Percentiles rank a stretch among this genome's conserved stretches.
Evolutionary conservation across 2,113 vertebrate species (phyloP).

Genomic region (Zonotrichia leucophrys): DNA sequence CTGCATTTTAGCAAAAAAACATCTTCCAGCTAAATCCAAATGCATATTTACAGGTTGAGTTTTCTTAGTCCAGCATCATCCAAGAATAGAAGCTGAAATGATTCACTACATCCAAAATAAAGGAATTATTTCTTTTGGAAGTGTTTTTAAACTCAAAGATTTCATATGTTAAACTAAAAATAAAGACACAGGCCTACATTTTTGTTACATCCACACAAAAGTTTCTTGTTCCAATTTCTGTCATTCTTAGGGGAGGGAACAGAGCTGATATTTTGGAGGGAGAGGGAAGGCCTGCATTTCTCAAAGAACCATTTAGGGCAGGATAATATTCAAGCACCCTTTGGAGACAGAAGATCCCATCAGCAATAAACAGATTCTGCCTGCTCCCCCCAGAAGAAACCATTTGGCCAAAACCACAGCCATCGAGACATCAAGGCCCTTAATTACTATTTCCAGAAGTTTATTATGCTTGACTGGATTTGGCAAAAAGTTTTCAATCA

Average conservation of each 20-base stretch:
- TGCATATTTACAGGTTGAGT: neutral
- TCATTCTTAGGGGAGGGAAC: neutral
- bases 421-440: neutral
- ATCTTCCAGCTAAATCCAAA: neutral
- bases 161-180: neutral
- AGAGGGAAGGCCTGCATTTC: neutral
- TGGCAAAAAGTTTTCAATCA: slow-evolving; percentile 33
- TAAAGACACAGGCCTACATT: neutral
- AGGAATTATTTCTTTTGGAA: neutral
- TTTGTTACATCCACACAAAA: neutral
- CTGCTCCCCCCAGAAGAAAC: neutral
- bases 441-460: slow-evolving; percentile 26
- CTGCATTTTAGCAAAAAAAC: neutral
- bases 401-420: neutral
- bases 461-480: slow-evolving; percentile 9
- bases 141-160: neutral
- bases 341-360: neutral
- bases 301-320: neutral
- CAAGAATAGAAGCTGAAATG: neutral
- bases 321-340: neutral
- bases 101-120: neutral
- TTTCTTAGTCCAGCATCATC: neutral
- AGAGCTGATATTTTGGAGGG: neutral
- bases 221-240: neutral
- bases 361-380: neutral